Evolutionary conservation across 1,140 invertebrate genomes (phyloP).

Genomic region (Rhizoglyphus robini): DNA sequence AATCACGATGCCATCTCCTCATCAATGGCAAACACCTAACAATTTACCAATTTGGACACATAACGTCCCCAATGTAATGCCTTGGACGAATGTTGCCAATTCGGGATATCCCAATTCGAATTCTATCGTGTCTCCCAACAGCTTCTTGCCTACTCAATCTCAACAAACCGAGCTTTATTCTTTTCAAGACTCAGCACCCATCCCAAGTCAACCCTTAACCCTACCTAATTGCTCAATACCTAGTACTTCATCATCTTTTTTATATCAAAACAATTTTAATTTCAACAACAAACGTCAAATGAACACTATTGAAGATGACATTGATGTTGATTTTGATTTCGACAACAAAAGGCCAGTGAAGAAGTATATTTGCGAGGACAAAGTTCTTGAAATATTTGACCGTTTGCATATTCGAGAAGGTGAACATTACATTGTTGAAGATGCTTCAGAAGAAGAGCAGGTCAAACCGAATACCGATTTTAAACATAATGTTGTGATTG

Average conservation of each 20-base stretch:
- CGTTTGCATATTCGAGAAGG: constrained; percentile 23
- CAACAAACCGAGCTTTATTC: too few species aligned
- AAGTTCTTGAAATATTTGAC: constrained; percentile 24
- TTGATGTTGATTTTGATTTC: constrained; percentile 3
- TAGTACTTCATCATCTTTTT: neutral
- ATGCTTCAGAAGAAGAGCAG: neutral
- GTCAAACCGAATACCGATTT: neutral
- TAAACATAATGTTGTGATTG: constrained; percentile 3
- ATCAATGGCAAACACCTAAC: too few species aligned
- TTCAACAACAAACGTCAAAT: constrained; percentile 21
- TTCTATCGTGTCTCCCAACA: too few species aligned
- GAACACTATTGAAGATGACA: constrained; percentile 5
- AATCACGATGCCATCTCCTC: too few species aligned
- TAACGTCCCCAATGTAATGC: constrained; percentile 24
- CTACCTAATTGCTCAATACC: neutral
- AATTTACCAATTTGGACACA: constrained; percentile 22
- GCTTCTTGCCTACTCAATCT: neutral
- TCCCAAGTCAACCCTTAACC: neutral
- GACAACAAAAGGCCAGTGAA: constrained; percentile 18
- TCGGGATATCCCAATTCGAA: too few species aligned
- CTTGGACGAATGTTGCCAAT: constrained; percentile 8
- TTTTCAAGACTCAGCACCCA: neutral
- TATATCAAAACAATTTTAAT: neutral
- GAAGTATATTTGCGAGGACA: constrained; percentile 26
- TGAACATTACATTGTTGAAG: constrained; percentile 15